Evolutionary conservation across 1,140 invertebrate genomes (phyloP).

Genomic region (Anastatus disparis): DNA sequence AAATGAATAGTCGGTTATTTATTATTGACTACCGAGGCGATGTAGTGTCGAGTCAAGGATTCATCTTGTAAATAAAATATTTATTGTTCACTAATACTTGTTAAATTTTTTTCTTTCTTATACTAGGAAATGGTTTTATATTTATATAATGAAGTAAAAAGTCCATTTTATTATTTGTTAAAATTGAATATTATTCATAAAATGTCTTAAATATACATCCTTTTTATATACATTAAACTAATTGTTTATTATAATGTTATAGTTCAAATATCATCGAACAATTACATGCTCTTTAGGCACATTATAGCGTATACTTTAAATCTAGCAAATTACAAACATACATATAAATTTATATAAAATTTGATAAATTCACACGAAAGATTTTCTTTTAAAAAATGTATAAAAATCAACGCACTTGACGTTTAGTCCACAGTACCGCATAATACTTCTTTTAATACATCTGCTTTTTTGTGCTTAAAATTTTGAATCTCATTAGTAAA

Average conservation of each 20-base stretch:
- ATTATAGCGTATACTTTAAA: constrained; percentile 34
- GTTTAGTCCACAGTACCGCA: constrained; percentile 22
- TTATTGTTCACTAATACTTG: constrained; percentile 49
- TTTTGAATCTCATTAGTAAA: constrained; percentile 28
- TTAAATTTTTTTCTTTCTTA: no score
- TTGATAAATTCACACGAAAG: constrained; percentile 47
- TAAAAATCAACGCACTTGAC: constrained; percentile 20
- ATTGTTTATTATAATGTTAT: constrained; percentile 38
- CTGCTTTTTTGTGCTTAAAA: constrained; percentile 9
- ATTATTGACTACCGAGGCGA: not conserved
- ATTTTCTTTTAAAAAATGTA: constrained; percentile 29
- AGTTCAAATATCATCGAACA: constrained; percentile 46
- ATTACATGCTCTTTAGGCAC: constrained; percentile 44
- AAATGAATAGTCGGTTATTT: not conserved
- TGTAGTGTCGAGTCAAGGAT: constrained; percentile 22
- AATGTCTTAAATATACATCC: constrained; percentile 37
- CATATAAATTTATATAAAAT: constrained; percentile 41
- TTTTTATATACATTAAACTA: constrained; percentile 44
- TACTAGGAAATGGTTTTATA: no score
- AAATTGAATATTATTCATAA: constrained; percentile 36
- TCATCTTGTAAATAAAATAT: constrained; percentile 58
- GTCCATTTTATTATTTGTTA: constrained; percentile 28
- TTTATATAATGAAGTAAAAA: constrained; percentile 30
- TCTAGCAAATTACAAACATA: constrained; percentile 30
- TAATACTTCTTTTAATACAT: constrained; percentile 39